phyloP scores from a whole-genome alignment of 2,888 invertebrate species.

The Dynastes maya region DNA sequence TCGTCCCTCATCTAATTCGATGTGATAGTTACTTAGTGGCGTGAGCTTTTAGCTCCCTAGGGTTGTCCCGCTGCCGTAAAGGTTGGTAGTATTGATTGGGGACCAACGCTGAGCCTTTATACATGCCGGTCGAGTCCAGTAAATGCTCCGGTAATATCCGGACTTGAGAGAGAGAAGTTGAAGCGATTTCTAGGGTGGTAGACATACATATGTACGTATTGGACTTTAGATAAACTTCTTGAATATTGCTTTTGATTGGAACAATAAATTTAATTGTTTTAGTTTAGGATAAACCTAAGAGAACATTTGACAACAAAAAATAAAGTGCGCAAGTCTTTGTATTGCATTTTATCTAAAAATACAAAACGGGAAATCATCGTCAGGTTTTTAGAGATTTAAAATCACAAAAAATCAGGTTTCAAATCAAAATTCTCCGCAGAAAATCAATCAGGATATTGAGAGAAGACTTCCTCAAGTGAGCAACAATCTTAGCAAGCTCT shows the following conservation, averaged over 20 bases:
- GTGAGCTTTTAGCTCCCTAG: conserved; percentile 22
- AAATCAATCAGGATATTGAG: background rate
- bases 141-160: conserved; percentile 4
- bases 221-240: background rate
- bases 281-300: too few species aligned
- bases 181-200: background rate
- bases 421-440: background rate
- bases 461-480: background rate
- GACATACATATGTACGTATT: background rate
- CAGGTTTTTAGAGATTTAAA: background rate
- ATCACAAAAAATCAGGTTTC: background rate
- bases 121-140: conserved; percentile 19
- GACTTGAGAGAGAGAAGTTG: background rate
- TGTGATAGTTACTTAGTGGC: background rate
- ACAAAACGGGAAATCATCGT: too few species aligned
- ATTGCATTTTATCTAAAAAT: too few species aligned
- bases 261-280: too few species aligned
- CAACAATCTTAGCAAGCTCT: background rate
- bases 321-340: too few species aligned
- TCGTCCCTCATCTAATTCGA: background rate
- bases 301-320: too few species aligned
- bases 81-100: conserved; percentile 36
- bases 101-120: conserved; percentile 5
- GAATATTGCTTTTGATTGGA: too few species aligned
- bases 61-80: conserved; percentile 20